A percentile compares a stretch with the other conserved stretches of the same genome.
Conservation (phyloP, 2,797 vertebrate genomes). For the Naso thynnoides region DNA sequence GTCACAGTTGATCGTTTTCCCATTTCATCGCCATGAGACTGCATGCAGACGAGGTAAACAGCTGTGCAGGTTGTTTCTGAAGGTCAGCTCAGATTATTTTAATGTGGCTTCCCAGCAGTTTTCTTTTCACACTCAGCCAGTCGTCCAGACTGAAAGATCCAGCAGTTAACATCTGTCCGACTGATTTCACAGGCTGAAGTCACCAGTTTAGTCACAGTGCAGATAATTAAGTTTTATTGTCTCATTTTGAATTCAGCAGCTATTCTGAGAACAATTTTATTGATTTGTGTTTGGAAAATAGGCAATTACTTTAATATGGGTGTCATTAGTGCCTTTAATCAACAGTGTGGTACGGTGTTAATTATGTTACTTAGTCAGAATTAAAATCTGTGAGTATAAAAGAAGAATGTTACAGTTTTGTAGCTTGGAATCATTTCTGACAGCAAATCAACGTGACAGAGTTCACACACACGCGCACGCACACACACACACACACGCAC, state of each 20-base stretch:
- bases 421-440: constrained; percentile 18
- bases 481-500: neutral
- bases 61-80: constrained; percentile 36
- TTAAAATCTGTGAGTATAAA: constrained; percentile 8
- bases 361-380: constrained; percentile 40
- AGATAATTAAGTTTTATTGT: constrained; percentile 50
- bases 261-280: constrained; percentile 34
- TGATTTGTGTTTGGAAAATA: constrained; percentile 35
- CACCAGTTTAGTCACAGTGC: constrained; percentile 58
- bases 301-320: constrained; percentile 24
- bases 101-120: constrained; percentile 12
- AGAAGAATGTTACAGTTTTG: constrained; percentile 11
- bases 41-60: constrained; percentile 29
- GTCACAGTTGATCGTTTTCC: constrained; percentile 34
- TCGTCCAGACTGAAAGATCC: neutral
- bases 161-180: constrained; percentile 42
- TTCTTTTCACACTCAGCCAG: neutral
- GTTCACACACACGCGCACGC: neutral
- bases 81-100: constrained; percentile 49
- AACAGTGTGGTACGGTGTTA: constrained; percentile 18
- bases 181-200: constrained; percentile 63
- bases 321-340: constrained; percentile 48
- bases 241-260: constrained; percentile 43
- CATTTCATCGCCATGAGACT: constrained; percentile 6
- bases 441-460: constrained; percentile 28